Evolutionary conservation across 2,888 invertebrate species (phyloP).

Genomic region (Chesias legatella): DNA sequence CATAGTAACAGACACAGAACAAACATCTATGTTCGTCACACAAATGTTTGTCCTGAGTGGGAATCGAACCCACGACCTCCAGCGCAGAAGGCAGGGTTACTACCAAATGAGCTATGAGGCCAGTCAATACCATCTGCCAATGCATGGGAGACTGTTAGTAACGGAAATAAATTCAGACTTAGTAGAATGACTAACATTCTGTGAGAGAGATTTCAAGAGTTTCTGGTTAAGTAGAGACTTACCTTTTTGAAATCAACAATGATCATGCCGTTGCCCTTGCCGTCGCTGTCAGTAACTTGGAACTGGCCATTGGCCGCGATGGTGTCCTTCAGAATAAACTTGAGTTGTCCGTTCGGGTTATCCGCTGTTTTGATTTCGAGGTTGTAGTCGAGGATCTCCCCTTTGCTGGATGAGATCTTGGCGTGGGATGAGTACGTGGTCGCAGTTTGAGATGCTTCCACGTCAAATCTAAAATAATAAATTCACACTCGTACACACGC

Average conservation of each 20-base stretch:
- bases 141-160: too few relatives aligned
- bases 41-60: too few relatives aligned
- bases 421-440: slow-evolving; percentile 75
- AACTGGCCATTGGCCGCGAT: slow-evolving; percentile 83
- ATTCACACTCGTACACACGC: too few relatives aligned
- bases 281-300: slow-evolving; percentile 79
- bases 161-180: too few relatives aligned
- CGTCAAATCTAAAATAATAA: slow-evolving; percentile 67
- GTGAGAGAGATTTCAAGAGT: not conserved
- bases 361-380: slow-evolving; percentile 67
- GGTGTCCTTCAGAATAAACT: slow-evolving; percentile 81
- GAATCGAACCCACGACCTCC: too few relatives aligned
- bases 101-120: too few relatives aligned
- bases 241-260: slow-evolving; percentile 81
- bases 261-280: slow-evolving; percentile 82
- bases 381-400: slow-evolving; percentile 78
- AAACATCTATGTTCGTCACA: too few relatives aligned
- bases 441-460: slow-evolving; percentile 63
- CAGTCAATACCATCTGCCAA: too few relatives aligned
- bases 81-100: too few relatives aligned
- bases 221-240: slow-evolving; percentile 8
- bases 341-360: slow-evolving; percentile 71
- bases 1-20: too few relatives aligned
- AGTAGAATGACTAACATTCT: too few relatives aligned
- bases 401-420: slow-evolving; percentile 64